Conservation (phyloP, 1,140 invertebrate genomes). For the Lasioglossum baleicum region DNA sequence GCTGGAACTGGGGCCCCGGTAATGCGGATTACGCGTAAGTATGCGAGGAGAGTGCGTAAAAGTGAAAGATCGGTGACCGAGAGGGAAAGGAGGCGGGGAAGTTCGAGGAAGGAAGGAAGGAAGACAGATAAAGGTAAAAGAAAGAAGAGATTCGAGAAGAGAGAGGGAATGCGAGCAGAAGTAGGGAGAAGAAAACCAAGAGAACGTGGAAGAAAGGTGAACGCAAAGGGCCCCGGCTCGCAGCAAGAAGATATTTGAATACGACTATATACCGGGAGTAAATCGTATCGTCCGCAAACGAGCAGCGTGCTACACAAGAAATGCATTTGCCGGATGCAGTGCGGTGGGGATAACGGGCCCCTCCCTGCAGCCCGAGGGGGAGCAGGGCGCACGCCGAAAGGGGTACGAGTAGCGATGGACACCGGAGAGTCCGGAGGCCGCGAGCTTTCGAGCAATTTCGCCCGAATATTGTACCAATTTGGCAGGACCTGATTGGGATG, state of each 20-base stretch:
- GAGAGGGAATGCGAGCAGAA: neutral
- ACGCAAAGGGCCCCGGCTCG: slow-evolving; percentile 14
- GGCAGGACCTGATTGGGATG: neutral
- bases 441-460: neutral
- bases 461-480: neutral
- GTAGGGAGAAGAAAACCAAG: slow-evolving; percentile 5
- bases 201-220: slow-evolving; percentile 17
- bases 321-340: slow-evolving; percentile 73
- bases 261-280: slow-evolving; percentile 72
- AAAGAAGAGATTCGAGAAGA: neutral
- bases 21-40: slow-evolving; percentile 52
- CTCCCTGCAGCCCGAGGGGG: slow-evolving; percentile 40
- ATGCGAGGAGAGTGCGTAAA: slow-evolving; percentile 3
- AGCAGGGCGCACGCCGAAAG: slow-evolving; percentile 57
- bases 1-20: slow-evolving; percentile 41
- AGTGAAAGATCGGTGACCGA: slow-evolving; percentile 13
- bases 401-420: slow-evolving; percentile 24
- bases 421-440: neutral
- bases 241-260: slow-evolving; percentile 73
- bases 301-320: slow-evolving; percentile 76
- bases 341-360: slow-evolving; percentile 28
- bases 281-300: slow-evolving; percentile 73
- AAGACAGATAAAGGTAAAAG: slow-evolving; percentile 16
- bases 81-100: neutral
- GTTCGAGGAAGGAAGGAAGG: neutral